Evolutionary conservation across 2,797 vertebrate genomes (phyloP).

Genomic region (Acipenser ruthenus): DNA sequence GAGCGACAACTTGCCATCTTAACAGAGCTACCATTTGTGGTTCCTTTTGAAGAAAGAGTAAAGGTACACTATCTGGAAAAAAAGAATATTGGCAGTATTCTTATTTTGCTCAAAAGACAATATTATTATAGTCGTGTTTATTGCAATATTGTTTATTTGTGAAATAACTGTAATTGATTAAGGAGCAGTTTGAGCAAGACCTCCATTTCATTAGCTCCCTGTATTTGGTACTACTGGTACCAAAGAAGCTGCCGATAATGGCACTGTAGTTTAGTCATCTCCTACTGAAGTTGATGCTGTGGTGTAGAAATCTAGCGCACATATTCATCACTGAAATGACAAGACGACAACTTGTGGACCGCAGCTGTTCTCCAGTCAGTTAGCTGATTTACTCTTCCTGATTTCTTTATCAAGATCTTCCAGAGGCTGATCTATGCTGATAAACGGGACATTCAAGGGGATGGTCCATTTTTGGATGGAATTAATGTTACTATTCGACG

Average conservation of each 20-base stretch:
- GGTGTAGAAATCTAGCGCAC: too few species aligned
- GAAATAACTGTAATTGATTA: too few species aligned
- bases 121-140: neutral
- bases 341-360: too few species aligned
- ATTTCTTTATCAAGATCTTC: constrained; percentile 72
- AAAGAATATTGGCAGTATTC: too few species aligned
- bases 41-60: constrained; percentile 95
- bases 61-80: constrained; percentile 64
- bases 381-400: neutral
- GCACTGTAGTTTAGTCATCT: too few species aligned
- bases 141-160: too few species aligned
- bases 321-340: too few species aligned
- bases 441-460: constrained; percentile 92
- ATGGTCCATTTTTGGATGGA: constrained; percentile 88
- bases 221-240: too few species aligned
- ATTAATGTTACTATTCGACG: constrained; percentile 94
- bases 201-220: too few species aligned
- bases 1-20: constrained; percentile 93
- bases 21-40: constrained; percentile 93
- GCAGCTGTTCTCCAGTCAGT: neutral
- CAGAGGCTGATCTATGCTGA: constrained; percentile 94
- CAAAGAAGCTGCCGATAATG: too few species aligned
- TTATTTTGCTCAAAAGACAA: neutral
- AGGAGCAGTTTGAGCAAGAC: too few species aligned
- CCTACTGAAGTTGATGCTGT: too few species aligned